phyloP scores from a whole-genome alignment of 2,888 invertebrate species.

The Octodonta nipae region DNA sequence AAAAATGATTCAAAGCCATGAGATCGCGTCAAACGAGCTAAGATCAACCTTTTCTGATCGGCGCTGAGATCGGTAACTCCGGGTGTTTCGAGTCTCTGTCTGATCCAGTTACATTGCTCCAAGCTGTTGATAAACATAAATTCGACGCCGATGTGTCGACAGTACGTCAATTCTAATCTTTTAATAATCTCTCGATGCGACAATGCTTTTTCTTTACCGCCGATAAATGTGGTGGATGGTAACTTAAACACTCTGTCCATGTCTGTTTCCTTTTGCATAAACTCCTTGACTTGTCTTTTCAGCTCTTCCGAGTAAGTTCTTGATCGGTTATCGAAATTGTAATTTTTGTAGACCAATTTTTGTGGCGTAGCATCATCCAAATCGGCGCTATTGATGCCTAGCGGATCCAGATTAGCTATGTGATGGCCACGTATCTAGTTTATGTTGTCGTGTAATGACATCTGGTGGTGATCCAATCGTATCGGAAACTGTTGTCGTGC shows the following conservation, averaged over 20 bases:
- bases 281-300: slow-evolving; percentile 29
- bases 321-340: slow-evolving; percentile 62
- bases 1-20: slow-evolving; percentile 95
- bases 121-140: slow-evolving; percentile 99
- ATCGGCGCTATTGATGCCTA: slow-evolving; percentile 85
- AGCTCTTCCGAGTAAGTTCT: slow-evolving; percentile 33
- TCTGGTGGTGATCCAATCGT: slow-evolving; percentile 43
- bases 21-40: slow-evolving; percentile 89
- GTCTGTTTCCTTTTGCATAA: slow-evolving; percentile 63
- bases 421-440: slow-evolving; percentile 86
- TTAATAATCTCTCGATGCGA: slow-evolving; percentile 85
- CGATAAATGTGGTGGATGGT: slow-evolving; percentile 95
- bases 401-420: slow-evolving; percentile 94
- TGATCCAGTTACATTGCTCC: slow-evolving; percentile 98
- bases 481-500: slow-evolving; percentile 34
- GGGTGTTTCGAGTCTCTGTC: slow-evolving; percentile 91
- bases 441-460: slow-evolving; percentile 50
- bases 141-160: slow-evolving; percentile 94
- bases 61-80: slow-evolving; percentile 68
- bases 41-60: slow-evolving; percentile 84
- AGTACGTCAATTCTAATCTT: slow-evolving; percentile 86
- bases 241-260: slow-evolving; percentile 94
- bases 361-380: slow-evolving; percentile 76
- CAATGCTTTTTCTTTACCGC: slow-evolving; percentile 80
- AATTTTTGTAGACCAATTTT: slow-evolving; percentile 89